Percentiles rank a stretch among this genome's conserved stretches.
These are phyloP conservation scores for Augochlorella aurata DNA, from an alignment of 2,888 invertebrate species.

Conservation along the genomic window DNA sequence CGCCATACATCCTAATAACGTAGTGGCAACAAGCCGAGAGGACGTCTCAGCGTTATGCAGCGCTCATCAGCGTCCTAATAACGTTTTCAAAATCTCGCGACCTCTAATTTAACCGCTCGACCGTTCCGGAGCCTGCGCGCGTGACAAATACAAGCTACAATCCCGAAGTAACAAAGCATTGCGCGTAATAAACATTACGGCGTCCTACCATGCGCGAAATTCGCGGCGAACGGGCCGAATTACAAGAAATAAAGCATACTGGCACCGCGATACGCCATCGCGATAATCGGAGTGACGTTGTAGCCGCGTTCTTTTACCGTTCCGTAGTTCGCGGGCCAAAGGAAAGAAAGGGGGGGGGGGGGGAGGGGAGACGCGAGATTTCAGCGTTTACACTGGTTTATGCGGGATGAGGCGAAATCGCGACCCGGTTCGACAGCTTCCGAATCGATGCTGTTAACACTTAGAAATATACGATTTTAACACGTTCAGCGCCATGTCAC, in stretches of 20 bases:
- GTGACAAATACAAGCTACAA: constrained; percentile 21
- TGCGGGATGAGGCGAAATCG: constrained; percentile 41
- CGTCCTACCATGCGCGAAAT: constrained; percentile 31
- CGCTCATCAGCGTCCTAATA: constrained; percentile 41
- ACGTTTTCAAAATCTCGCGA: constrained; percentile 30
- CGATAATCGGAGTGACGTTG: constrained; percentile 48
- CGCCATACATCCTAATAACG: not conserved
- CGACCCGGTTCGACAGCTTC: constrained; percentile 14
- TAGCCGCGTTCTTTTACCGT: constrained; percentile 45
- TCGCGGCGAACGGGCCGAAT: constrained; percentile 27
- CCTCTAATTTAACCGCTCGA: constrained; percentile 27
- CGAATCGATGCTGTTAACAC: constrained; percentile 54
- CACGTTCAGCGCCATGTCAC: too few species aligned
- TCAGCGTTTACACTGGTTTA: constrained; percentile 68
- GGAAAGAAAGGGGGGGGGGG: not conserved
- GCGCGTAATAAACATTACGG: constrained; percentile 47
- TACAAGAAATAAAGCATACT: constrained; percentile 54
- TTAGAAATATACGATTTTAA: too few species aligned
- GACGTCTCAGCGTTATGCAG: constrained; percentile 6
- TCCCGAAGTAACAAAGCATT: constrained; percentile 34
- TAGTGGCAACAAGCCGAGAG: not conserved
- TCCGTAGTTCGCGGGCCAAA: constrained; percentile 13
- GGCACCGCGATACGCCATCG: constrained; percentile 45
- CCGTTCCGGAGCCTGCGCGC: not conserved
- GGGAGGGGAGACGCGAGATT: constrained; percentile 19